A percentile compares a stretch with the other conserved stretches of the same genome.
Evolutionary conservation across 2,113 vertebrate species (phyloP).

Genomic region (Alaudala cheleensis): DNA sequence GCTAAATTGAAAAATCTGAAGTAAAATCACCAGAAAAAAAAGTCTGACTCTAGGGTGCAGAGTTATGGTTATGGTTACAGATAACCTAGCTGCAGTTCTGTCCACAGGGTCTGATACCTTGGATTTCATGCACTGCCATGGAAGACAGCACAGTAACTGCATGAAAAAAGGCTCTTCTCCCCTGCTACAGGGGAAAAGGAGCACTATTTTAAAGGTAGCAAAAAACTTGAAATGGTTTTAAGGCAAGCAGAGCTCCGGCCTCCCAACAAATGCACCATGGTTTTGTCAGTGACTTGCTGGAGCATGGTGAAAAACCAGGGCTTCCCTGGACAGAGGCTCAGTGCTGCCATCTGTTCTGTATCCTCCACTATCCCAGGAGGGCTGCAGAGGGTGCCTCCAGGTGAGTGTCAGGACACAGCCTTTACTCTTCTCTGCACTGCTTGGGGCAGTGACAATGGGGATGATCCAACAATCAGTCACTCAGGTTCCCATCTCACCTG

Average conservation of each 20-base stretch:
- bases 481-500: neutral
- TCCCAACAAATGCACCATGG: fast-evolving
- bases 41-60: neutral
- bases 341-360: neutral
- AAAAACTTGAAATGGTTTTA: neutral
- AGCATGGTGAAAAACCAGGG: neutral
- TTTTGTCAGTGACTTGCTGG: neutral
- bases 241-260: neutral
- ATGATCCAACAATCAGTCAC: too few species aligned
- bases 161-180: neutral
- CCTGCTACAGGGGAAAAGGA: neutral
- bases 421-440: fast-evolving
- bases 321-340: fast-evolving
- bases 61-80: neutral
- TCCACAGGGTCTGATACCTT: neutral
- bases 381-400: neutral
- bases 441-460: too few species aligned
- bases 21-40: neutral
- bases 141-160: neutral
- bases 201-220: neutral
- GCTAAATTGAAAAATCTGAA: neutral
- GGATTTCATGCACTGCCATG: neutral
- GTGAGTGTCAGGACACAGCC: neutral
- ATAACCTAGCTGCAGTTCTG: neutral
- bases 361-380: too few species aligned